Evolutionary conservation across 1,140 invertebrate genomes (phyloP).

Genomic region (Drosophila pandora): DNA sequence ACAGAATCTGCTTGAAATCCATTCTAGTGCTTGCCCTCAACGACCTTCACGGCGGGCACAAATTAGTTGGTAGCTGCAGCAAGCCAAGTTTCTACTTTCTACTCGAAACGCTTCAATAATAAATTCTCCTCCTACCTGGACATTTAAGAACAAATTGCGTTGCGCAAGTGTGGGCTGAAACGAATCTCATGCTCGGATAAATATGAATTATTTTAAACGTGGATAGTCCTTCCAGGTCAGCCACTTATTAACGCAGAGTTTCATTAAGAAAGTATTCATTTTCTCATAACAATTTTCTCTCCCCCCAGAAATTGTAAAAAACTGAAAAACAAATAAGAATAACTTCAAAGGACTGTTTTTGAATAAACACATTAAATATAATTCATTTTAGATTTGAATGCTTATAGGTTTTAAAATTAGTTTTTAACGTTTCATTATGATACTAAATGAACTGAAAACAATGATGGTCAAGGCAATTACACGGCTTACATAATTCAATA

Average conservation of each 20-base stretch:
- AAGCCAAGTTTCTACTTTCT: constrained; percentile 4
- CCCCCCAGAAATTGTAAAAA: too few relatives aligned
- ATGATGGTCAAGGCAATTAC: too few relatives aligned
- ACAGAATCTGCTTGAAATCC: not conserved
- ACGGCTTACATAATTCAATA: too few relatives aligned
- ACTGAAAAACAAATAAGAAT: too few relatives aligned
- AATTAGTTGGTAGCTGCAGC: constrained; percentile 23
- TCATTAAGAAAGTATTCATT: not conserved
- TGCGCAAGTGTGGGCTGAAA: not conserved
- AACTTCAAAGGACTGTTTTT: too few relatives aligned
- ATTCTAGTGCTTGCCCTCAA: constrained; percentile 9
- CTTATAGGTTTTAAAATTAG: too few relatives aligned
- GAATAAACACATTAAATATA: too few relatives aligned
- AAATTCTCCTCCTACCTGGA: constrained; percentile 8
- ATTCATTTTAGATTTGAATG: too few relatives aligned
- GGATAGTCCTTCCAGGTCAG: not conserved
- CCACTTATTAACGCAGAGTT: not conserved
- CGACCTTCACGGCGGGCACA: constrained; percentile 18
- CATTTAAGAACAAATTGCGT: not conserved
- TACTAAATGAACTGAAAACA: too few relatives aligned
- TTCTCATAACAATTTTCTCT: too few relatives aligned
- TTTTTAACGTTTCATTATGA: too few relatives aligned
- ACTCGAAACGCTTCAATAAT: not conserved
- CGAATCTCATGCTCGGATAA: not conserved
- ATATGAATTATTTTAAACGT: not conserved